phyloP scores from a whole-genome alignment of 2,113 vertebrate genomes.

The Ifrita kowaldi region DNA sequence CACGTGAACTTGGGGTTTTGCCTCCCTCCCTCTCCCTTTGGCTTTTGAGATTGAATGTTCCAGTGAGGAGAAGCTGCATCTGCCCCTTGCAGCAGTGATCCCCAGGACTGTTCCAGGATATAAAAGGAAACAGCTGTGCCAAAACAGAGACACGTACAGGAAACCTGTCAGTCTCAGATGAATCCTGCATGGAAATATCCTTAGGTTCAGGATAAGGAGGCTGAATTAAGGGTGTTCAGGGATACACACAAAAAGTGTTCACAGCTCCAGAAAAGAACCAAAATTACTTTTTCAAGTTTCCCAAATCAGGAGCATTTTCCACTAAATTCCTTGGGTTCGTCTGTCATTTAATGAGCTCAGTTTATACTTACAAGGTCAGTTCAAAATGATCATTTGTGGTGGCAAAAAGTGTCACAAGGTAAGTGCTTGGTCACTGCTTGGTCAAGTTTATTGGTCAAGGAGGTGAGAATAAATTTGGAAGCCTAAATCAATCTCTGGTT shows the following conservation, averaged over 20 bases:
- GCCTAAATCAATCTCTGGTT: not conserved
- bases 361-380: not conserved
- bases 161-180: not conserved
- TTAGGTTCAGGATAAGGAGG: not conserved
- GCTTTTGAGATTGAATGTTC: not conserved
- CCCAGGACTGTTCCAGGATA: not conserved
- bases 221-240: not conserved
- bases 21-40: not conserved
- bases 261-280: not conserved
- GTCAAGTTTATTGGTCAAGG: not conserved
- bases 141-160: not conserved
- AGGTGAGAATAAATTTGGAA: slow-evolving; percentile 39
- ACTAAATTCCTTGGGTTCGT: not conserved
- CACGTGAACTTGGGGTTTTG: not conserved
- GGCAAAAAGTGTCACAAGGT: not conserved
- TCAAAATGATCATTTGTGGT: not conserved
- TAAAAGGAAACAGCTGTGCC: slow-evolving; percentile 4
- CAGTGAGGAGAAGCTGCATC: not conserved
- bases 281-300: not conserved
- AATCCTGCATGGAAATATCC: not conserved
- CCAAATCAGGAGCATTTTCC: not conserved
- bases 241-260: not conserved
- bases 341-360: not conserved
- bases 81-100: not conserved
- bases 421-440: not conserved